Evolutionary conservation across 1,140 invertebrate species (phyloP).

Genomic region (Drosophila rhopaloa): DNA sequence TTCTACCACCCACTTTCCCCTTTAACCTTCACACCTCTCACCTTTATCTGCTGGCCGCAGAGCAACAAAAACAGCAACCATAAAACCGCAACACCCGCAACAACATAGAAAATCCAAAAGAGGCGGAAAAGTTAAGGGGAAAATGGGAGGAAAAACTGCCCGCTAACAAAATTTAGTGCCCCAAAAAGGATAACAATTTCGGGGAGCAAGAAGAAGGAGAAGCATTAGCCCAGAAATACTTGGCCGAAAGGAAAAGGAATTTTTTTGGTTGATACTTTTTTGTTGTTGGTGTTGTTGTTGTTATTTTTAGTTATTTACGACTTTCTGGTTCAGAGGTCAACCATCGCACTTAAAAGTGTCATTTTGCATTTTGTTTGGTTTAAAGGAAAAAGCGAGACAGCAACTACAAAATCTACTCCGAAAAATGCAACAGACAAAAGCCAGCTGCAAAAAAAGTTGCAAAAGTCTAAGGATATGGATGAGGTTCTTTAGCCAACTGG

Average conservation of each 20-base stretch:
- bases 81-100: conserved; percentile 66
- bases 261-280: conserved; percentile 23
- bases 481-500: conserved; percentile 35
- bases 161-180: conserved; percentile 79
- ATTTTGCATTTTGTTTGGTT: conserved; percentile 70
- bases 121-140: conserved; percentile 2
- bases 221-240: conserved; percentile 76
- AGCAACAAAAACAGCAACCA: conserved; percentile 42
- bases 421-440: conserved; percentile 66
- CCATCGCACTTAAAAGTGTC: conserved; percentile 81
- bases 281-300: conserved; percentile 4
- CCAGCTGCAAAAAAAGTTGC: conserved; percentile 20
- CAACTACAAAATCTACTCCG: conserved; percentile 26
- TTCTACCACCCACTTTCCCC: neutral
- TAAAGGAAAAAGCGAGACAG: conserved; percentile 12
- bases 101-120: conserved; percentile 60
- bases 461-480: conserved; percentile 44
- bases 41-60: conserved; percentile 54
- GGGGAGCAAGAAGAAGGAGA: conserved; percentile 14
- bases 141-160: conserved; percentile 55
- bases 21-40: conserved; percentile 18
- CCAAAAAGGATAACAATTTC: conserved; percentile 63
- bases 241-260: conserved; percentile 63
- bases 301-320: conserved; percentile 69
- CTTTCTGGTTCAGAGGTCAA: conserved; percentile 81